Percentiles rank a stretch among this genome's conserved stretches.
These are phyloP conservation scores for Cistogaster globosa DNA, from an alignment of 2,888 invertebrate genomes.

Conservation along the genomic window DNA sequence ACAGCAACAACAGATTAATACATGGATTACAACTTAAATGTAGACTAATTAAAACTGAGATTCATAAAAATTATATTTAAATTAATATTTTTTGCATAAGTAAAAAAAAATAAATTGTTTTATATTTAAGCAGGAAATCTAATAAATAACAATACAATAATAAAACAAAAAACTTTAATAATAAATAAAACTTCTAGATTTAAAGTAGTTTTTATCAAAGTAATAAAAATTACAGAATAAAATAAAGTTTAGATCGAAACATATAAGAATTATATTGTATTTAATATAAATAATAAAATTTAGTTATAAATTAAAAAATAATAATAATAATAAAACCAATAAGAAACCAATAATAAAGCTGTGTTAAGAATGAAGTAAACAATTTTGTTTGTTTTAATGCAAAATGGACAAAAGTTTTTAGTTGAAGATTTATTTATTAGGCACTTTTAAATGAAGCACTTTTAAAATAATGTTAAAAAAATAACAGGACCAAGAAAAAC, in stretches of 20 bases:
- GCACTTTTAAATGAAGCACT: too few species aligned
- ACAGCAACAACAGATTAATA: neutral
- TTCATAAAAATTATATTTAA: conserved; percentile 39
- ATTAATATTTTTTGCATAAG: conserved; percentile 42
- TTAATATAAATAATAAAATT: conserved; percentile 51
- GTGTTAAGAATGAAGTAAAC: conserved; percentile 62
- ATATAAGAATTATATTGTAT: conserved; percentile 50
- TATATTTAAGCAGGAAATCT: conserved; percentile 43
- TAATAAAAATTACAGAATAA: conserved; percentile 25
- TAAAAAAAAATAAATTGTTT: conserved; percentile 43
- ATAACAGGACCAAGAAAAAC: too few species aligned
- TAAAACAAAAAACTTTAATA: neutral
- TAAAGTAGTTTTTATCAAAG: conserved; percentile 49
- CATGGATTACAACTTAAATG: conserved; percentile 25
- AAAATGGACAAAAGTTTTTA: neutral
- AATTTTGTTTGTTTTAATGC: neutral
- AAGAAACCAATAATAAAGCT: conserved; percentile 69
- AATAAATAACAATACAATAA: conserved; percentile 33
- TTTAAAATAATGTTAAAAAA: too few species aligned
- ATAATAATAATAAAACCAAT: conserved; percentile 17
- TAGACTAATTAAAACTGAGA: conserved; percentile 55
- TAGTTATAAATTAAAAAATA: conserved; percentile 64
- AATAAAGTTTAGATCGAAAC: conserved; percentile 53
- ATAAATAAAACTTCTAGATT: conserved; percentile 43
- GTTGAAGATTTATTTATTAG: too few species aligned